Evolutionary conservation across 2,797 vertebrate species (phyloP).

Genomic region (Emys orbicularis): DNA sequence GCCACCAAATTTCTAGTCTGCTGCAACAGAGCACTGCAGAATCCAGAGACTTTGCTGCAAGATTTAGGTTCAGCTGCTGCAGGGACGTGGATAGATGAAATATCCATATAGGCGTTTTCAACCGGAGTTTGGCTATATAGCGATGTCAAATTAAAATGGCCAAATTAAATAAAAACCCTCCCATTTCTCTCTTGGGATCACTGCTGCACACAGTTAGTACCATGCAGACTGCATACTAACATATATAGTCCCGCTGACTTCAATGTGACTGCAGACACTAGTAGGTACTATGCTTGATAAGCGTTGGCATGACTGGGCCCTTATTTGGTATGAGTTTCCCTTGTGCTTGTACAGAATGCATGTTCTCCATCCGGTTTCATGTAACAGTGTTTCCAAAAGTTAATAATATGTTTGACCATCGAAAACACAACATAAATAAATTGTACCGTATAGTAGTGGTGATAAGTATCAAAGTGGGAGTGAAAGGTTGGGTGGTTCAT

Average conservation of each 20-base stretch:
- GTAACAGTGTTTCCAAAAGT: neutral
- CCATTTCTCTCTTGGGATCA: neutral
- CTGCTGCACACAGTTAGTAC: neutral
- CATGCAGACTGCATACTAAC: neutral
- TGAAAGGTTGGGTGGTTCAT: neutral
- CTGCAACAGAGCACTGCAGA: neutral
- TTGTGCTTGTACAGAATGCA: neutral
- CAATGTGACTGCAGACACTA: neutral
- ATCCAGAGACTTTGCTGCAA: neutral
- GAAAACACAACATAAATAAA: neutral
- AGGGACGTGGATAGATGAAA: neutral
- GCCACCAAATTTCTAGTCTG: neutral
- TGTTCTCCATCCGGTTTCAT: neutral
- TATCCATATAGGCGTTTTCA: neutral
- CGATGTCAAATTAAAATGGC: neutral
- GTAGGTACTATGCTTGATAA: neutral
- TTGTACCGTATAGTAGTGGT: neutral
- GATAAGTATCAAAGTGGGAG: neutral
- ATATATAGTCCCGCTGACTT: neutral
- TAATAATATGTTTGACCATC: neutral
- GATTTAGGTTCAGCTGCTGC: neutral
- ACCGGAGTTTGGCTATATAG: neutral
- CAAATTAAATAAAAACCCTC: neutral
- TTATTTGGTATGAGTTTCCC: neutral
- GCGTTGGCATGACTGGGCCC: neutral